Conservation (phyloP, 2,113 vertebrate genomes). For the Eleginops maclovinus region DNA sequence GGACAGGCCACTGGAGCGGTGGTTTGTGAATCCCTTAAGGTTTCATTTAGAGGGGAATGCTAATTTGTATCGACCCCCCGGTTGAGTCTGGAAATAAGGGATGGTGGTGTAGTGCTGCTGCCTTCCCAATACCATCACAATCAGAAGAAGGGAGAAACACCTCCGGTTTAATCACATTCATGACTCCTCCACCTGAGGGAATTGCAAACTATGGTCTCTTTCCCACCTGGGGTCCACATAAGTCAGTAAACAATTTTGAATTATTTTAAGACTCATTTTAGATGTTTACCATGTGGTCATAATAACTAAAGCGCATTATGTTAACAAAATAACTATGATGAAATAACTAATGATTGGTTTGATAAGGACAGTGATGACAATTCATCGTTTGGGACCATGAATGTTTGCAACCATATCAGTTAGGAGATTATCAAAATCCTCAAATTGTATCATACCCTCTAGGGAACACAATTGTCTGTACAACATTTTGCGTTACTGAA, state of each 20-base stretch:
- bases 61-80: conserved; percentile 69
- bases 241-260: conserved; percentile 6
- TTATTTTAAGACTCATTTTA: conserved; percentile 2
- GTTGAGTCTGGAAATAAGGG: conserved; percentile 64
- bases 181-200: conserved; percentile 29
- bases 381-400: neutral
- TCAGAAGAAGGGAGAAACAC: conserved; percentile 25
- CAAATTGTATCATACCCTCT: neutral
- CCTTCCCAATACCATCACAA: conserved; percentile 35
- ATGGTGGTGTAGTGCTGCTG: conserved; percentile 34
- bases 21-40: conserved; percentile 52
- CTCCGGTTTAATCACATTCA: conserved; percentile 57
- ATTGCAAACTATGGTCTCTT: conserved; percentile 17
- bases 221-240: conserved; percentile 18
- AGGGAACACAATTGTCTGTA: neutral
- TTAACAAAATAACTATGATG: neutral
- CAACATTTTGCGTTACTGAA: too few relatives aligned
- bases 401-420: neutral
- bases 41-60: conserved; percentile 56
- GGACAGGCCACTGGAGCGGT: conserved; percentile 7
- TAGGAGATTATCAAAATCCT: neutral
- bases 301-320: too few relatives aligned
- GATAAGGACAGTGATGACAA: neutral
- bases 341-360: neutral
- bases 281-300: neutral